phyloP scores from a whole-genome alignment of 1,140 invertebrate species.

The Coenobita brevimanus region DNA sequence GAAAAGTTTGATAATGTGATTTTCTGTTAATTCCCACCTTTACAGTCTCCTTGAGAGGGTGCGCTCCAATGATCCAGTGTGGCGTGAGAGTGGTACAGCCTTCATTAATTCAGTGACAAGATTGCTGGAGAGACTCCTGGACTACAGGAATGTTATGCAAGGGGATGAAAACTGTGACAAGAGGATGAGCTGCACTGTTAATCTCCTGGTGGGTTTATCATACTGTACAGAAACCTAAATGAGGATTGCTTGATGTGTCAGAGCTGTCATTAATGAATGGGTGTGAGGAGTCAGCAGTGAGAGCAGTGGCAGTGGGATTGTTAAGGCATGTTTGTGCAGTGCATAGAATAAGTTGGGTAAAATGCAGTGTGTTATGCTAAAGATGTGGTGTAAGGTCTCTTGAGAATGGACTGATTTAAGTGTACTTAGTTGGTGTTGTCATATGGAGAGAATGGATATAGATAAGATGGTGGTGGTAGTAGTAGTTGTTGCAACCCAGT shows the following conservation, averaged over 20 bases:
- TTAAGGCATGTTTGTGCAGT: neutral
- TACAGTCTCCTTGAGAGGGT: constrained; percentile 88
- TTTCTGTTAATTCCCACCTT: neutral
- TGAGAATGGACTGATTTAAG: too few relatives aligned
- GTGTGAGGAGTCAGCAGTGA: neutral
- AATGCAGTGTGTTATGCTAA: neutral
- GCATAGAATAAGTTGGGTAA: neutral
- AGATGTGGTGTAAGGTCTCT: too few relatives aligned
- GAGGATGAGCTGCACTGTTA: constrained; percentile 97
- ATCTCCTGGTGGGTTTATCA: constrained; percentile 83
- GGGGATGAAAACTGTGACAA: constrained; percentile 94
- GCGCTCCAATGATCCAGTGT: constrained; percentile 86
- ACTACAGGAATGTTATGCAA: constrained; percentile 94
- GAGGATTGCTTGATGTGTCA: too few relatives aligned
- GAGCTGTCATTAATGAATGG: neutral
- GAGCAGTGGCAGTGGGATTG: neutral
- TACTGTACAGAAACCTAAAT: too few relatives aligned
- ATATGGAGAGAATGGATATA: too few relatives aligned
- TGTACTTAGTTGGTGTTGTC: too few relatives aligned
- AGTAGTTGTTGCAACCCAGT: too few relatives aligned
- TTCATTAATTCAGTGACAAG: constrained; percentile 94
- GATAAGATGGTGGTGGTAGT: too few relatives aligned
- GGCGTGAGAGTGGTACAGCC: constrained; percentile 91
- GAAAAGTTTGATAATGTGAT: neutral
- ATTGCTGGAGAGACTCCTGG: constrained; percentile 89